A percentile compares a stretch with the other conserved stretches of the same genome.
These are phyloP conservation scores for Unio pictorum DNA, from an alignment of 2,888 invertebrate species.

Conservation along the genomic window DNA sequence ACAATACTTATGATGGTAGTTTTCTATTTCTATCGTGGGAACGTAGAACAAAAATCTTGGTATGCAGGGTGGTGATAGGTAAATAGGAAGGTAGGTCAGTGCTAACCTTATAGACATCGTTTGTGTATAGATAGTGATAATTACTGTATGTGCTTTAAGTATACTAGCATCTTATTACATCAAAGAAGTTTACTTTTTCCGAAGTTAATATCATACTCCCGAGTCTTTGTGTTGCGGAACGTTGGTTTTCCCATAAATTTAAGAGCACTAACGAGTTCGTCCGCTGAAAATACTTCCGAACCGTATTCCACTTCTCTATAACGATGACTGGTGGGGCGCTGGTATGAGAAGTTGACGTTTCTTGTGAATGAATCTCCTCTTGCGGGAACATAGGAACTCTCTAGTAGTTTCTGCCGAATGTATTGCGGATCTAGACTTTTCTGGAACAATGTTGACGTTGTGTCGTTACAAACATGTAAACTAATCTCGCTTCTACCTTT, in stretches of 20 bases:
- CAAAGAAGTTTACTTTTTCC: too few species aligned
- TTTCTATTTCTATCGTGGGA: too few species aligned
- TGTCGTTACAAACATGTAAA: constrained; percentile 56
- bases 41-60: too few species aligned
- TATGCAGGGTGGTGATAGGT: too few species aligned
- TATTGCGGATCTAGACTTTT: constrained; percentile 35
- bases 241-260: constrained; percentile 33
- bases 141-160: too few species aligned
- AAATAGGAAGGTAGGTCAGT: too few species aligned
- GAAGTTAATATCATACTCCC: constrained; percentile 28
- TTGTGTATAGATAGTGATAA: too few species aligned
- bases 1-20: too few species aligned
- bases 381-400: neutral
- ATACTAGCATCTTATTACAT: too few species aligned
- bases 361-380: neutral
- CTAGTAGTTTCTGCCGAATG: neutral
- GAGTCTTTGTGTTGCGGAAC: constrained; percentile 9
- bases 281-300: constrained; percentile 22
- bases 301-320: constrained; percentile 23
- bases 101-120: too few species aligned
- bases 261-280: constrained; percentile 28
- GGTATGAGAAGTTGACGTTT: too few species aligned
- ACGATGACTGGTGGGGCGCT: too few species aligned
- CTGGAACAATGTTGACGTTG: constrained; percentile 49
- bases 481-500: constrained; percentile 48